Evolutionary conservation across 2,113 vertebrate genomes (phyloP).

Genomic region (Pterocles gutturalis): DNA sequence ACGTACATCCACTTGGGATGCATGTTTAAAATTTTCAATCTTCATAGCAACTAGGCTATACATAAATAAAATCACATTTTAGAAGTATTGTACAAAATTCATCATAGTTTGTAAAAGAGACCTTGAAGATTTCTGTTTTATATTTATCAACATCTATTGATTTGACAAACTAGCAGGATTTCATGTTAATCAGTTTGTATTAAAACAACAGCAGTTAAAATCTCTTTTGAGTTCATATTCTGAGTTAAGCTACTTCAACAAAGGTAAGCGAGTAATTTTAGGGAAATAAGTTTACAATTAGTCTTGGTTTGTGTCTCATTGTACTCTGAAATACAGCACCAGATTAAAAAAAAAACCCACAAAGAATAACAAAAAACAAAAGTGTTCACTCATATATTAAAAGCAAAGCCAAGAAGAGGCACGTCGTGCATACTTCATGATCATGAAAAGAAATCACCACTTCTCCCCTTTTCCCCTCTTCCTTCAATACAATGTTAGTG

Average conservation of each 20-base stretch:
- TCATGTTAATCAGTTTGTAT: neutral
- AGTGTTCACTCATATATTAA: neutral
- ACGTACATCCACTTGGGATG: neutral
- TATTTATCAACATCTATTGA: neutral
- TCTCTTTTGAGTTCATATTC: neutral
- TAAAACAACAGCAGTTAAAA: neutral
- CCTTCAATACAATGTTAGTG: neutral
- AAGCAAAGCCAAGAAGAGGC: neutral
- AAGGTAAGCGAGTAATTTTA: neutral
- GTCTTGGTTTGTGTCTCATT: neutral
- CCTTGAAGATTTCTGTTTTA: neutral
- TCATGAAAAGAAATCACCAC: neutral
- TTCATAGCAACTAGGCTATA: neutral
- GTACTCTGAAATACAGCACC: neutral
- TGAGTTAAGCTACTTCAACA: neutral
- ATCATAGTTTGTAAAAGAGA: neutral
- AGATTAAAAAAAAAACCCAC: neutral
- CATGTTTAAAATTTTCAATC: neutral
- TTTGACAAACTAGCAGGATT: neutral
- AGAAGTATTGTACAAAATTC: neutral
- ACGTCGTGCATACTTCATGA: neutral
- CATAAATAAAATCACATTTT: neutral
- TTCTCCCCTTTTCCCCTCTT: neutral
- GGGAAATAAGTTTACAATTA: neutral
- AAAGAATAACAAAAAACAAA: fast-evolving